Conservation (phyloP, 2,888 invertebrate genomes). For the Torymus aiolomorphi region DNA sequence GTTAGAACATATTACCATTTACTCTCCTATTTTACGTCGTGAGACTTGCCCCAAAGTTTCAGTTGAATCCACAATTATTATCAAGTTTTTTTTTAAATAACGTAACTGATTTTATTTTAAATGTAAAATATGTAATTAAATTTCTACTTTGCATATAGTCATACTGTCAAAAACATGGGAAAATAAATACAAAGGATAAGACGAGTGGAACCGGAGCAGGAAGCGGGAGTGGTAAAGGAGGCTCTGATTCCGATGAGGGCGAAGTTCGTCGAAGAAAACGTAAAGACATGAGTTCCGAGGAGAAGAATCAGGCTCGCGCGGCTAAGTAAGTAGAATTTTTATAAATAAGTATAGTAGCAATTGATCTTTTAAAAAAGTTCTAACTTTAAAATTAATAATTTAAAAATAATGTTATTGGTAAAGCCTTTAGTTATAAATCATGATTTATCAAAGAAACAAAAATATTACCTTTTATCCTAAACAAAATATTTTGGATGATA, state of each 20-base stretch:
- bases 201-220: slow-evolving; percentile 73
- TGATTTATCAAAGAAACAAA: no score
- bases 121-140: not conserved
- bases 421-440: no score
- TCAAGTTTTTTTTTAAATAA: no score
- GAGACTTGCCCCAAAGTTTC: no score
- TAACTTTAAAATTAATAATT: no score
- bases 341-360: not conserved
- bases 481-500: no score
- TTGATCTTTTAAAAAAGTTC: not conserved
- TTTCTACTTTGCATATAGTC: slow-evolving; percentile 79
- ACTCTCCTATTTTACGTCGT: no score
- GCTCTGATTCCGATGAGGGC: slow-evolving; percentile 87
- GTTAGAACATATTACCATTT: no score
- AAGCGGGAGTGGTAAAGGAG: slow-evolving; percentile 72
- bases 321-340: slow-evolving; percentile 78
- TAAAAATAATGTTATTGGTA: no score
- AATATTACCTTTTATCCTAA: no score
- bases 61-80: no score
- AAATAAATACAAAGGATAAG: slow-evolving; percentile 90
- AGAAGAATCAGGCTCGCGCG: slow-evolving; percentile 94
- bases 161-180: slow-evolving; percentile 97
- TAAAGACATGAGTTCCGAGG: slow-evolving; percentile 95
- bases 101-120: no score
- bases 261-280: slow-evolving; percentile 89